A percentile compares a stretch with the other conserved stretches of the same genome.
Evolutionary conservation across 2,113 vertebrate genomes (phyloP).

Genomic region (Sebastes schlegelii): DNA sequence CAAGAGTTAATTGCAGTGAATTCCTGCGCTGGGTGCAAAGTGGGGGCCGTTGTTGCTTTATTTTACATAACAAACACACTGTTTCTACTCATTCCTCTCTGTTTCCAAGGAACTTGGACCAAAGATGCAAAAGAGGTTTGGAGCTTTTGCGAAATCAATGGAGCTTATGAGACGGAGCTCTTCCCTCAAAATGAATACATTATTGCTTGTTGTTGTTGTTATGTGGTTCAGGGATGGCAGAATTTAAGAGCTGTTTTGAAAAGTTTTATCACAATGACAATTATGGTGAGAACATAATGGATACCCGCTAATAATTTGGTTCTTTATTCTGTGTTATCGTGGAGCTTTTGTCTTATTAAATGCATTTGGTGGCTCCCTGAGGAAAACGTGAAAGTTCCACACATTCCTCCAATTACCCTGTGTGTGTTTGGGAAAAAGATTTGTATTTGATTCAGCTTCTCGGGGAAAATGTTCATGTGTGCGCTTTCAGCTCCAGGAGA

Average conservation of each 20-base stretch:
- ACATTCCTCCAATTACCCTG: constrained; percentile 57
- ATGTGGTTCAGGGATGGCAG: background rate
- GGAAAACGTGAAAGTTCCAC: constrained; percentile 49
- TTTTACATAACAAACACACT: constrained; percentile 76
- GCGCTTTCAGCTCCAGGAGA: constrained; percentile 28
- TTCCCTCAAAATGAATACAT: constrained; percentile 5
- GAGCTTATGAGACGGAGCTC: background rate
- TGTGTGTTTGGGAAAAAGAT: constrained; percentile 38
- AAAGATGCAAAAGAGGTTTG: constrained; percentile 21
- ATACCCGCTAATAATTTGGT: constrained; percentile 10
- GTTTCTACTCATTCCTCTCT: constrained; percentile 30
- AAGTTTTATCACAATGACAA: background rate
- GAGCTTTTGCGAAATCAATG: background rate
- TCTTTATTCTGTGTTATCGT: constrained; percentile 27
- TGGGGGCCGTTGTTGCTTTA: constrained; percentile 68
- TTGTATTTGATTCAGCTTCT: constrained; percentile 54
- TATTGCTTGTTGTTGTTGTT: background rate
- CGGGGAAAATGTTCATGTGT: constrained; percentile 42
- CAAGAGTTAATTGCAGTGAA: constrained; percentile 82
- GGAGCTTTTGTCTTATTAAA: constrained; percentile 23
- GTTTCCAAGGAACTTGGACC: constrained; percentile 42
- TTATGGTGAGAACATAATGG: constrained; percentile 11
- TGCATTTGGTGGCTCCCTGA: constrained; percentile 33
- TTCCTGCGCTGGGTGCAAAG: constrained; percentile 79
- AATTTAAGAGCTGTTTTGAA: background rate